Base-by-base conservation (phyloP, 1,140 invertebrate genomes). In the Drosophila quadrilineata region DNA sequence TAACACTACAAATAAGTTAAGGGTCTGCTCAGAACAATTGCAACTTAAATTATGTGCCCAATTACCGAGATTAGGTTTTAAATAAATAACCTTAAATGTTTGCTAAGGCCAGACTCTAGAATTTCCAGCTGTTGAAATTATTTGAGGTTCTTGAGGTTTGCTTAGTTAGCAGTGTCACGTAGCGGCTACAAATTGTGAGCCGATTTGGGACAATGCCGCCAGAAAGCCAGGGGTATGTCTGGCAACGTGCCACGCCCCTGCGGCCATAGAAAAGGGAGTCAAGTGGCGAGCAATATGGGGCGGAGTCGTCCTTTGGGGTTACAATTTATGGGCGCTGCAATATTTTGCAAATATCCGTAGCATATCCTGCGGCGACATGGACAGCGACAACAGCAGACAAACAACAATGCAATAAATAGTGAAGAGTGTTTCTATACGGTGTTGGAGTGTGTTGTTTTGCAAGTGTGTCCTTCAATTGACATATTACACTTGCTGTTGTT, bases 321-420 rank as follows among this genome's bases (percentile, higher is more conserved):
- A 73, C 70, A 85, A 84, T 84, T 84, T 84, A 84, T 84, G 77
- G 79, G 69, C 62, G 75, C 71, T 85, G 79, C 79, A 84, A 84
- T 84, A 84, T 84, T 84, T 84, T 85, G 79, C 79, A 84, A 84
- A 84, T 79, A 84, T 77, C 79, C 75, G 50, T 84, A 67, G 79
- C 71, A 85, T 85, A 85, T 84, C 79, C 79, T 84, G 79, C 75
- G 79, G 79, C 80, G 79, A 73, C 77, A 82, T 57, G 59, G 45
- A 17, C 16, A 28, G 3, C 36, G 76, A 75, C 76, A 82, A 64
- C 35, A 40, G 12, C 64, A 52, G 53, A 52, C 71, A 71, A 76
- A 79, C 79, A 86, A 73, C 57, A 74, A 45, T 85, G 80, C 79
- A 84, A 84, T 84, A 85, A 84, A 85, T 84, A 86, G 57, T 66